phyloP scores from a whole-genome alignment of 2,113 vertebrate genomes.

The Lepidothrix coronata region DNA sequence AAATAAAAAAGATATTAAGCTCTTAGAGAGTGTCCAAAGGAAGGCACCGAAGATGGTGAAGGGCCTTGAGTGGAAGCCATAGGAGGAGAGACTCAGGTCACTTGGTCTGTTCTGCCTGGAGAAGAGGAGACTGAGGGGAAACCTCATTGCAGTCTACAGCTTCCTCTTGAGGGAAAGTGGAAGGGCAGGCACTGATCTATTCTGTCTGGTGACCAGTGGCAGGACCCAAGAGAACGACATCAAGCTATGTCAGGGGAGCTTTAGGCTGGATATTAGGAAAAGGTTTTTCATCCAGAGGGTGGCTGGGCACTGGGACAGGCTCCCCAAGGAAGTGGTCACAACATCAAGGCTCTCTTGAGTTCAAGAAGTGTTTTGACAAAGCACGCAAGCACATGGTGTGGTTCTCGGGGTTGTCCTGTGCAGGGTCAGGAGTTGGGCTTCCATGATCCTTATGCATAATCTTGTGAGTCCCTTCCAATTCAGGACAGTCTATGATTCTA shows the following conservation, averaged over 20 bases:
- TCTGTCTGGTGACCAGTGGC: neutral
- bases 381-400: neutral
- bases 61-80: neutral
- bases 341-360: neutral
- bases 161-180: neutral
- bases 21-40: neutral
- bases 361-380: neutral
- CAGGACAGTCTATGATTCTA: neutral
- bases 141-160: neutral
- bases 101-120: neutral
- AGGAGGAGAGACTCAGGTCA: neutral
- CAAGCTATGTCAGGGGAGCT: neutral
- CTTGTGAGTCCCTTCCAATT: neutral
- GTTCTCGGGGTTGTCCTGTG: neutral
- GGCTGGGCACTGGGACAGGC: accelerated
- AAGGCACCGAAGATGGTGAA: accelerated
- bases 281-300: neutral
- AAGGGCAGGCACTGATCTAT: neutral
- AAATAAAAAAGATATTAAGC: neutral
- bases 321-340: neutral
- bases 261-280: neutral
- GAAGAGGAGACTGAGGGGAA: neutral
- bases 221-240: neutral
- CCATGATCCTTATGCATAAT: no score
- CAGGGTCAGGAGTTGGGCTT: neutral